Base-by-base conservation (phyloP, 2,888 invertebrate species). In the Pocota personata region DNA sequence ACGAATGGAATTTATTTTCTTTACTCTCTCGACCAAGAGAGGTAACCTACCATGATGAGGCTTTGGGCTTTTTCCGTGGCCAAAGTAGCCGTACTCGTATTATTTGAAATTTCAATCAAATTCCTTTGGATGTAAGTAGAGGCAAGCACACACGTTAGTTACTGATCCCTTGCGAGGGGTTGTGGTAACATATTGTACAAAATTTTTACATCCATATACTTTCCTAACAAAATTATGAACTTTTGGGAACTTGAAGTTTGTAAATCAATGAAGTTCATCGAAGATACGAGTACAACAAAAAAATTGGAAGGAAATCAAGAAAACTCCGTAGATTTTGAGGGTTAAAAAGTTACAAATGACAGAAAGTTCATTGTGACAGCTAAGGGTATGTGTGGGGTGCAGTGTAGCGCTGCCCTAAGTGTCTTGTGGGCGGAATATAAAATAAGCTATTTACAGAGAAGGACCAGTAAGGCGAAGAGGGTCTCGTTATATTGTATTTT, bases 401-500 rank as follows among this genome's bases (percentile, higher is more conserved):
- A 14, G 16, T n/a, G n/a, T 14, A n/a, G 30, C 10, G 4, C n/a
- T 21, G 12, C 4, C n/a, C 19, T 14, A 40, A 58, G 58, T 40
- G 12, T 0, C 6, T 35, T 40, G 40, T 43, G 55, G 52, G 62
- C n/a, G 52, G 64, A 64, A 75, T 64, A 75, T 12, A 19, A 62
- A 52, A 52, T 64, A 58, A 64, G 43, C 64, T 5, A 35, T 40
- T 21, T 62, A 19, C 6, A 3, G 14, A 14, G 24, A 14, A 12
- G 3, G 10, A 19, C 16, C 27, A 27, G 21, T 43, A n/a, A 14
- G 46, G 14, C 48, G 48, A 66, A 46, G 48, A 58, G 37, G 57
- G 43, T 43, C 64, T 75, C 24, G 52, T 64, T 75, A 66, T 64
- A 66, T 58, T 72, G 72, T 64, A 48, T 72, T 72, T 52, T 62